Conservation (phyloP, 2,888 invertebrate species). For the Norana najaformis region DNA sequence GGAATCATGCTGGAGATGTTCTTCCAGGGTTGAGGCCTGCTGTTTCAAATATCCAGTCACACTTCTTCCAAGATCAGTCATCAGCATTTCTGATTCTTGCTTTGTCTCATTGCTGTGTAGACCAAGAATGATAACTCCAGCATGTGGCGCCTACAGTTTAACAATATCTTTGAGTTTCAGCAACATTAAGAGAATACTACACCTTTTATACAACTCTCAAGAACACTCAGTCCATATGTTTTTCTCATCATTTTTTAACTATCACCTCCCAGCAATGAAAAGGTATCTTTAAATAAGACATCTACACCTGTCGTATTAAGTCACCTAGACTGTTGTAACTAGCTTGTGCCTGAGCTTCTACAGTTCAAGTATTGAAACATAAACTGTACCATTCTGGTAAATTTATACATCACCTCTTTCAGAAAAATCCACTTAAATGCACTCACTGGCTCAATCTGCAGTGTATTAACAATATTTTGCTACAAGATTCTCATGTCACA, state of each 20-base stretch:
- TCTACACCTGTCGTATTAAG: not conserved
- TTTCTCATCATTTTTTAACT: not conserved
- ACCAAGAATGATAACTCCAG: constrained; percentile 14
- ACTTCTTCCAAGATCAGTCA: constrained; percentile 17
- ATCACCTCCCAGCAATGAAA: not conserved
- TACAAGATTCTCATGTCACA: not conserved
- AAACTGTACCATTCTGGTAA: not conserved
- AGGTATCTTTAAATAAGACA: not conserved
- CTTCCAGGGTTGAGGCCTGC: not conserved
- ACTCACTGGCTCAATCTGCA: not conserved
- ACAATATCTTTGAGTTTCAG: not conserved
- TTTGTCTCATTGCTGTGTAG: constrained; percentile 1
- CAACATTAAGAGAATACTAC: not conserved
- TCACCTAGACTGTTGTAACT: not conserved
- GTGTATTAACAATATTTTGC: not conserved
- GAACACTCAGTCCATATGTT: not conserved
- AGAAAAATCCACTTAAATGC: not conserved
- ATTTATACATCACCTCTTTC: not conserved
- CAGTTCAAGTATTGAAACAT: not conserved
- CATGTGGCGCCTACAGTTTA: constrained; percentile 16
- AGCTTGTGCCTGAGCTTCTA: not conserved
- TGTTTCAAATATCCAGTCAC: not conserved
- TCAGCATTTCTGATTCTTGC: not conserved
- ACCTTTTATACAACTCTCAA: not conserved
- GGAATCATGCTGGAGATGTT: not conserved